Conservation (phyloP, 2,888 invertebrate genomes). For the Dioctria rufipes region DNA sequence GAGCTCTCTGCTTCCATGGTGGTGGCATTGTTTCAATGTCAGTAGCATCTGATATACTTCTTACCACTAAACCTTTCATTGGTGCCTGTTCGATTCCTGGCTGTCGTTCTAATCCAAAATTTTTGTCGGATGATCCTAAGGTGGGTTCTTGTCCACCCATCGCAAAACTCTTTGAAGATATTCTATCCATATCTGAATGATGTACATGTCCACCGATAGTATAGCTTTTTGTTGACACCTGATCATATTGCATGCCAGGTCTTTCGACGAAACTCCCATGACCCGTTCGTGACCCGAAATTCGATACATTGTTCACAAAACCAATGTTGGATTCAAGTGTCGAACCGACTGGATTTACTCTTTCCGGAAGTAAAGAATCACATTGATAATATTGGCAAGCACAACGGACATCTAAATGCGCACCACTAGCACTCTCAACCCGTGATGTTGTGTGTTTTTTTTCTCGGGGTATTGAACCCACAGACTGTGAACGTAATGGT, state of each 20-base stretch:
- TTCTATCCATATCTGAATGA: conserved; percentile 61
- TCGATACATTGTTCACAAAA: conserved; percentile 10
- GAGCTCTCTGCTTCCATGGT: conserved; percentile 63
- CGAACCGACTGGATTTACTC: conserved; percentile 78
- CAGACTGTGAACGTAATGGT: conserved; percentile 78
- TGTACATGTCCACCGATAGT: conserved; percentile 62
- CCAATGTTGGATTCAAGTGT: conserved; percentile 77
- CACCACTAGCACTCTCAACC: conserved; percentile 80
- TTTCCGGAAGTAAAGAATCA: conserved; percentile 84
- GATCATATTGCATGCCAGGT: conserved; percentile 63
- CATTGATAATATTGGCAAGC: conserved; percentile 89
- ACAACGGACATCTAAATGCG: conserved; percentile 86
- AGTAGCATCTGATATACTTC: conserved; percentile 68
- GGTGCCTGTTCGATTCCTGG: conserved; percentile 64
- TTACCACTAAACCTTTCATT: conserved; percentile 65
- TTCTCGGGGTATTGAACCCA: conserved; percentile 77
- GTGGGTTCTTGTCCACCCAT: conserved; percentile 59
- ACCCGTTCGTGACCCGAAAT: conserved; percentile 7
- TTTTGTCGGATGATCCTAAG: conserved; percentile 9
- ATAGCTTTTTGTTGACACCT: conserved; percentile 64
- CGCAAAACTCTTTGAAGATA: conserved; percentile 63
- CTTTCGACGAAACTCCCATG: conserved; percentile 69
- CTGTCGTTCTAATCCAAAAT: conserved; percentile 64
- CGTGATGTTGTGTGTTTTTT: conserved; percentile 80
- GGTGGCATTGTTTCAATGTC: conserved; percentile 62